Evolutionary conservation across 2,797 vertebrate species (phyloP).

Genomic region (Helostoma temminkii): DNA sequence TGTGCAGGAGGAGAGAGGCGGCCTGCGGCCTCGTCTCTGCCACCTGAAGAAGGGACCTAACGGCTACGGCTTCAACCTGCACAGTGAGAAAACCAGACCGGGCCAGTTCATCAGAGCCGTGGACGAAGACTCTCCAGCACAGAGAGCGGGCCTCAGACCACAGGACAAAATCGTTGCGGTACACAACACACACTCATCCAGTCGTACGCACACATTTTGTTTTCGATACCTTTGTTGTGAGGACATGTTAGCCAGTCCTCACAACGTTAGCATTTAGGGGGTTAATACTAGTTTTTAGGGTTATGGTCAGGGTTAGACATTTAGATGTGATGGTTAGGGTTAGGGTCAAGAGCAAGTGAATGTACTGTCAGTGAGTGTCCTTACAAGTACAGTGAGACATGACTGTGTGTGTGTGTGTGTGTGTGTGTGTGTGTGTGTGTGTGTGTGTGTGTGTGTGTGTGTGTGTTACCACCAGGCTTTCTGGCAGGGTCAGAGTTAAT

Average conservation of each 20-base stretch:
- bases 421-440: neutral
- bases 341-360: too few species aligned
- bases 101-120: slow-evolving; percentile 93
- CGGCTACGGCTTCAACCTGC: slow-evolving; percentile 95
- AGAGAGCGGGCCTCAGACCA: slow-evolving; percentile 85
- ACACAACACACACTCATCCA: neutral
- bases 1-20: slow-evolving; percentile 69
- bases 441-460: neutral
- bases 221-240: too few species aligned
- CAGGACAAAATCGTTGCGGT: slow-evolving; percentile 93
- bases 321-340: too few species aligned
- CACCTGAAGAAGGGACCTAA: slow-evolving; percentile 85
- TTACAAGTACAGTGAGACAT: too few species aligned
- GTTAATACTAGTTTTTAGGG: too few species aligned
- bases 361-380: too few species aligned
- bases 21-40: slow-evolving; percentile 89
- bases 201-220: too few species aligned
- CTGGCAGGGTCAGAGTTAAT: slow-evolving; percentile 54
- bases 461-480: neutral
- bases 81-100: slow-evolving; percentile 91
- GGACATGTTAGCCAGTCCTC: too few species aligned
- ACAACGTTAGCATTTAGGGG: too few species aligned
- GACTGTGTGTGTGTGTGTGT: neutral
- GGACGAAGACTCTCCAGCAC: slow-evolving; percentile 87
- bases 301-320: too few species aligned